Base-by-base conservation (phyloP, 2,113 vertebrate genomes). In the Echinops telfairi region DNA sequence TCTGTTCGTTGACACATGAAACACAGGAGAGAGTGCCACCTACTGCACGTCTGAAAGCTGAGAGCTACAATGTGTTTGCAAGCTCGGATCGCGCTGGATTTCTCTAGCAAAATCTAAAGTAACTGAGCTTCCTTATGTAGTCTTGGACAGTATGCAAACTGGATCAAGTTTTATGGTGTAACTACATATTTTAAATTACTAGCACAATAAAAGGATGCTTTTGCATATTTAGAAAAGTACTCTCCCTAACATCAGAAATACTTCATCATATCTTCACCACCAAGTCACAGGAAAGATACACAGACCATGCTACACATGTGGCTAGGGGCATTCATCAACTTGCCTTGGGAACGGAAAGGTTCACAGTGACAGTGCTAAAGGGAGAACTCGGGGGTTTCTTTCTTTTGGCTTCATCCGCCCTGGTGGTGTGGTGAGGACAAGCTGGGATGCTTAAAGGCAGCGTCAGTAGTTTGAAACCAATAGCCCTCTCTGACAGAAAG, bases 11-110 rank as follows among this genome's bases (percentile, higher is more conserved):
- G 64, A 75, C 83, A 40, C 20, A 3, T 3, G 64, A 79, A 86
- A 40, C 17, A 5, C 1, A 80, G 95, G 16, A 79, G 79, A 95
- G 75, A 86, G 90, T 25, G 92, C 97, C 95, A 93, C 80, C 96
- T 96, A 75, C 96, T 86, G 97, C 76, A 88, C 29, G 27, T 79
- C 70, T 89, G 58, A 66, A 77, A 83, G 83, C 76, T 33, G 38
- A 17, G 0, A 15, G 73, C 11, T 53, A 10, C 9, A 53, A 71
- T 0, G 66, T 33, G 1, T 1, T 33, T 12, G 11, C 9, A 6
- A 47, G 53, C 9, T n/a, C 66, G 93, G 43, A 53, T 9, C 10
- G 47, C 6, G 0, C 10, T 15, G 6, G 2, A 4, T 3, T 12
- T 29, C 53, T 90, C 43, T n/a, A 40, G 2, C 5, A 10, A 88